Evolutionary conservation across 2,797 vertebrate species (phyloP), one percentile per base, ranked within the genome.

Genomic region (Phrynocephalus guinanensis): DNA sequence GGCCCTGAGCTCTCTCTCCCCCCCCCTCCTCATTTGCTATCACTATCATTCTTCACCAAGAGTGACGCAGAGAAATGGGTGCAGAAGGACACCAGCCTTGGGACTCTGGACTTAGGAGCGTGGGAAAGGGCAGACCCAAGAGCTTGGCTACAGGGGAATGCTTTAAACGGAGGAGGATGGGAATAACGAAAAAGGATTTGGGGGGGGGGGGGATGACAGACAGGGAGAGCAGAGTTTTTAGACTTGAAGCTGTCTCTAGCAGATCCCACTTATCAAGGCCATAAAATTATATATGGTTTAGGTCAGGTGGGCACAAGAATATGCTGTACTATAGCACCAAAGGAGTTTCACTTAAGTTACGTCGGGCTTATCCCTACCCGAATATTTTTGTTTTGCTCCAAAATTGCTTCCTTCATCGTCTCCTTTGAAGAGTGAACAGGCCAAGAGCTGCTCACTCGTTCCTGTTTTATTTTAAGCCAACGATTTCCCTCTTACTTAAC

Each of bases 121-220:
- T 96, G 95, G 94, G 95, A 96, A 95, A 95, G 95, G 94, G 89
- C 95, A 94, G 89, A 22, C 50, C 38, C 80, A 20, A 85, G 83
- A 85, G 79, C 88, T 44, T 88, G 97, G 96, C 96, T 97, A 94
- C 22, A 86, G 85, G 79, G 84, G 85, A 77, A 82, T 82, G 13
- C 26, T 67, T 11, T 18, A 44, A 48, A 84, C 0, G 28, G 38
- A 44, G 30, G 48, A 26, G 68, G 71, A 48, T 6, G 13, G 67
- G 26, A 44, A 44, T 7, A 11, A 18, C 30, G 20, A 38, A 3
- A 16, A 11, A 6, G 38, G 63, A 26, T 44, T 3, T 44, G 9
- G 16, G 8, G 18, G 15, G 50, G 8, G 60, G 22, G 0, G 4
- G 5, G n/a, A n/a, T n/a, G n/a, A 38, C 7, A 15, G 18, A 67